Percentiles rank a stretch among this genome's conserved stretches.
These are phyloP conservation scores for Bradypus variegatus DNA, from an alignment of 2,797 vertebrate species.

Conservation along the genomic window DNA sequence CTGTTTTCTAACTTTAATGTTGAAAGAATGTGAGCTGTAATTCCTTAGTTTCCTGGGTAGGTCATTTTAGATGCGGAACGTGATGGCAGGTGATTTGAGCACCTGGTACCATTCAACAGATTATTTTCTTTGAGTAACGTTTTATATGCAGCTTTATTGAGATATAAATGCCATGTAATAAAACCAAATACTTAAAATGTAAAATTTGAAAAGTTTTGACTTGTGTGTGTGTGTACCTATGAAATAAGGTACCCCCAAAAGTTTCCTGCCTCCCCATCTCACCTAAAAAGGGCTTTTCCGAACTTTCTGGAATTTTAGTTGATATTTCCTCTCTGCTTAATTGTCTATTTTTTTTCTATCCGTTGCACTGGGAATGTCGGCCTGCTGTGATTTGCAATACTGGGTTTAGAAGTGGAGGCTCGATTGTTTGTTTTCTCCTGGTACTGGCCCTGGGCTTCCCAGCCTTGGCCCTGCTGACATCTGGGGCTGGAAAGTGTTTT, in stretches of 20 bases:
- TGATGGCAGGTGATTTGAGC: background rate
- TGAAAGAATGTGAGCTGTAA: background rate
- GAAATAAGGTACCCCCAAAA: background rate
- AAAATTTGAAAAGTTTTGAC: background rate
- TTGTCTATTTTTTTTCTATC: background rate
- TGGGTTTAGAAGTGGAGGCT: background rate
- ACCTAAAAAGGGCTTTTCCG: background rate
- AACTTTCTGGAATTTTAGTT: background rate
- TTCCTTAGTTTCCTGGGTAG: background rate
- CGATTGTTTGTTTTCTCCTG: background rate
- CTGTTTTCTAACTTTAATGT: background rate
- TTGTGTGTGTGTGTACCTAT: background rate
- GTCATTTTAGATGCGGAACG: background rate
- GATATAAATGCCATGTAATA: background rate
- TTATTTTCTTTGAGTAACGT: background rate
- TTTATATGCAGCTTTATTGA: background rate
- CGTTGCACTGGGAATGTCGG: background rate
- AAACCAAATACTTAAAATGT: constrained; percentile 20
- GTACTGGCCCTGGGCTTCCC: background rate
- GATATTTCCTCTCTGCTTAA: background rate
- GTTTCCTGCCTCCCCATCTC: background rate
- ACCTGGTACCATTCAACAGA: background rate
- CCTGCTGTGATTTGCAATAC: background rate
- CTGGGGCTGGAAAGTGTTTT: background rate
- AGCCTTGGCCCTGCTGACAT: background rate